A percentile compares a stretch with the other conserved stretches of the same genome.
Evolutionary conservation across 2,888 invertebrate genomes (phyloP).

Genomic region (Rapana venosa): DNA sequence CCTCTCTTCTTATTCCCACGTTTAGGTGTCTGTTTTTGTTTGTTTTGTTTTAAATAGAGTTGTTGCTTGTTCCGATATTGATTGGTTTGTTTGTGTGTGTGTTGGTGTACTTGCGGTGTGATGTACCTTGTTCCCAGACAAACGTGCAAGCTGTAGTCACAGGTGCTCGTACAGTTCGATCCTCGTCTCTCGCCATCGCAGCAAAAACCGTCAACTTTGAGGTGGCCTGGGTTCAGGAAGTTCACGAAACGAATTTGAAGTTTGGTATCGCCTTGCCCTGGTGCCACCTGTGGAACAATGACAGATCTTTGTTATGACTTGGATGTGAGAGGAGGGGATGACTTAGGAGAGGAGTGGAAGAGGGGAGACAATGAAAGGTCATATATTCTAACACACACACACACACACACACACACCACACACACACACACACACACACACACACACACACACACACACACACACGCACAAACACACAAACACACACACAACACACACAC

Average conservation of each 20-base stretch:
- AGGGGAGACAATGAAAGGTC: too few relatives aligned
- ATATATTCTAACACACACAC: too few relatives aligned
- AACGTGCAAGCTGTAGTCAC: slow-evolving; percentile 53
- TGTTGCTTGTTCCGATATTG: too few relatives aligned
- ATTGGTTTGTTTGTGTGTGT: too few relatives aligned
- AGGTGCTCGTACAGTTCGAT: slow-evolving; percentile 50
- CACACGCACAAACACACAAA: background rate
- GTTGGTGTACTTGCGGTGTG: background rate
- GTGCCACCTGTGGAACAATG: slow-evolving; percentile 28
- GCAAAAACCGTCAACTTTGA: slow-evolving; percentile 51
- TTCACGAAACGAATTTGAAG: slow-evolving; percentile 48
- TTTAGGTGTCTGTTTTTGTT: too few relatives aligned
- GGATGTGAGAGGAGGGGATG: too few relatives aligned
- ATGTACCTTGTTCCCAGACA: slow-evolving; percentile 48
- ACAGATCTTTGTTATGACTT: background rate
- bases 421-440: too few relatives aligned
- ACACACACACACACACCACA: too few relatives aligned
- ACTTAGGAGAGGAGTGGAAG: too few relatives aligned
- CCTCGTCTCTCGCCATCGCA: slow-evolving; percentile 55
- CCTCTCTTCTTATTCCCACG: too few relatives aligned
- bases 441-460: background rate
- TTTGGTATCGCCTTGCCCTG: slow-evolving; percentile 43
- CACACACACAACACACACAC: background rate
- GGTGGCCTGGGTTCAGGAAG: slow-evolving; percentile 50
- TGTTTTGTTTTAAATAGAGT: too few relatives aligned